Evolutionary conservation across 2,888 invertebrate species (phyloP).

Genomic region (Koerneria pararmatus): DNA sequence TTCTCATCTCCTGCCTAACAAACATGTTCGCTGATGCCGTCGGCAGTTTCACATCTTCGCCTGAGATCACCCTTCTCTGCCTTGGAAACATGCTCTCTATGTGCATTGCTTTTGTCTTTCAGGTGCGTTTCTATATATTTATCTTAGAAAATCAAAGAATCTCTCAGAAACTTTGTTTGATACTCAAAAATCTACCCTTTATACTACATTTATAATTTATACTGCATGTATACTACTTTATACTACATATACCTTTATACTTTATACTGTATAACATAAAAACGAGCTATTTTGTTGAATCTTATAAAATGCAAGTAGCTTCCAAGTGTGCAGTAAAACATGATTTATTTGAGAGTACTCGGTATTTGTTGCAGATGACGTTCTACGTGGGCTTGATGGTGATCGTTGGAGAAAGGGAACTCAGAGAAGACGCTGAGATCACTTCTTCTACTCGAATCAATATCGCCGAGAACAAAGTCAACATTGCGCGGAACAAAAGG

Average conservation of each 20-base stretch:
- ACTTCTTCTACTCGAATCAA: slow-evolving; percentile 33
- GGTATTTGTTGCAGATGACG: slow-evolving; percentile 41
- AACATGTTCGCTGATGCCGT: slow-evolving; percentile 55
- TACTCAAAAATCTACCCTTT: background rate
- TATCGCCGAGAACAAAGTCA: slow-evolving; percentile 32
- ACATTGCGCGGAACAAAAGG: too few species aligned
- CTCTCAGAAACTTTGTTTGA: background rate
- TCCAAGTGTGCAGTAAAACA: too few species aligned
- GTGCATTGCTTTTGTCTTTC: slow-evolving; percentile 52
- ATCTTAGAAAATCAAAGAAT: background rate
- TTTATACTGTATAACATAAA: too few species aligned
- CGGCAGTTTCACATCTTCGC: slow-evolving; percentile 48
- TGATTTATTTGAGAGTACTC: too few species aligned
- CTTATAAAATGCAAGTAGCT: too few species aligned
- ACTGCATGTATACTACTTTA: too few species aligned
- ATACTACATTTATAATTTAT: background rate
- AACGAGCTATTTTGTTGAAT: too few species aligned
- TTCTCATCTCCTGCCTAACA: slow-evolving; percentile 53
- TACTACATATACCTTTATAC: too few species aligned
- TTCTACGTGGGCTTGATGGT: slow-evolving; percentile 52
- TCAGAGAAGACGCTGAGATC: slow-evolving; percentile 41
- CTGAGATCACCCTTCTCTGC: slow-evolving; percentile 53
- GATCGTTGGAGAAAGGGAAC: slow-evolving; percentile 45
- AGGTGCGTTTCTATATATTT: slow-evolving; percentile 27
- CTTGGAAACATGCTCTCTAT: slow-evolving; percentile 54